Base-by-base conservation (phyloP, 2,888 invertebrate genomes). In the Epinotia ramella region DNA sequence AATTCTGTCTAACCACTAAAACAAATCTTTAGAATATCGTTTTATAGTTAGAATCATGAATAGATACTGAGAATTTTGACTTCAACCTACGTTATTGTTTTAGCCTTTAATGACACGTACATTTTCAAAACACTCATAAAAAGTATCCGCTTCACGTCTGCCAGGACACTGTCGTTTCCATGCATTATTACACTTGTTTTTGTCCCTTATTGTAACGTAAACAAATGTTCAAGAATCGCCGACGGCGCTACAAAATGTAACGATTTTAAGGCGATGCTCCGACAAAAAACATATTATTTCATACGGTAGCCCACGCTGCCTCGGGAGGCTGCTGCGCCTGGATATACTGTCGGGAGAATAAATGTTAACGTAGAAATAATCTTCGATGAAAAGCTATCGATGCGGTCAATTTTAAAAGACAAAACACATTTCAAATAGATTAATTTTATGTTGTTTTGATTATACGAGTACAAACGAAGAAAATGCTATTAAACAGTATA, bases 201-300 rank as follows among this genome's bases (percentile, higher is more conserved):
- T 60, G 44, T 72, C 49, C 62, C 72, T 56, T 62, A 76, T 76
- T 71, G 71, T 63, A 72, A 63, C 76, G 72, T 76, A 76, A 72
- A 76, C 77, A 77, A 76, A 66, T 66, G 72, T 66, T 56, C 69
- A 75, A 76, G 77, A 71, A 78, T 60, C 63, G 81, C 82, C 82
- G 68, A 79, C 73, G 84, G 84, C 80, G 83, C 82, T 84, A 86
- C 88, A 83, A 87, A 87, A 89, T 88, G 88, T 87, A 88, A 88
- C 85, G 86, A 87, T 88, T 87, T 87, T 82, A 87, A 86, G 86
- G 83, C 80, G 84, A 84, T 83, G 84, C 83, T 79, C 78, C 78
- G 80, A 80, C 81, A 90, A 91, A 92, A 92, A 92, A 88, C 87
- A 87, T 89, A 90, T 92, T 91, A 93, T 89, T 86, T 83, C 83